A percentile compares a stretch with the other conserved stretches of the same genome.
These are phyloP conservation scores for Drosophila watanabei DNA, from an alignment of 1,140 invertebrate genomes.

Conservation along the genomic window DNA sequence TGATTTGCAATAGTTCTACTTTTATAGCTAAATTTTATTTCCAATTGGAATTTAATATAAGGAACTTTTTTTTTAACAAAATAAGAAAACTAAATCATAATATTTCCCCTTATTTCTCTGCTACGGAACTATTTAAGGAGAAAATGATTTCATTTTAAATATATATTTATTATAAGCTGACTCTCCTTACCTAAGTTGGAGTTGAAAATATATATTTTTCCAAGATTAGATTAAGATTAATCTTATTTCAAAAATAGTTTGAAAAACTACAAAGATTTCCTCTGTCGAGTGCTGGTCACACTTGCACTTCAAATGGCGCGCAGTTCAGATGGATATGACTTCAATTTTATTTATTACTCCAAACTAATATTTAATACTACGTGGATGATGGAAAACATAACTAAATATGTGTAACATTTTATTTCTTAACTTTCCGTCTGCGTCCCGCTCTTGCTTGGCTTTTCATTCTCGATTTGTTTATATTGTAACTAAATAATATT, in stretches of 20 bases:
- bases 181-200: too few relatives aligned
- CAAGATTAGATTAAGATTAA: not conserved
- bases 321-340: slow-evolving; percentile 10
- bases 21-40: not conserved
- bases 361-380: slow-evolving; percentile 46
- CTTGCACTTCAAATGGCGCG: not conserved
- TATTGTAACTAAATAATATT: slow-evolving; percentile 78
- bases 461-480: slow-evolving; percentile 49
- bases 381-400: slow-evolving; percentile 63
- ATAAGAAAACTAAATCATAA: not conserved
- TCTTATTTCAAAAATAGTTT: not conserved
- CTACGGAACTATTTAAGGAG: not conserved
- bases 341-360: slow-evolving; percentile 47
- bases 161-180: not conserved
- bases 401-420: slow-evolving; percentile 77
- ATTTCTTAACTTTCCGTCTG: slow-evolving; percentile 78
- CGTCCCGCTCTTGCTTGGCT: slow-evolving; percentile 61
- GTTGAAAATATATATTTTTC: not conserved
- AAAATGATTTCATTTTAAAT: not conserved
- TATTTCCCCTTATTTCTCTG: not conserved
- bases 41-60: not conserved
- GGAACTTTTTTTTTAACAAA: too few relatives aligned
- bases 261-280: not conserved
- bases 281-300: slow-evolving; percentile 10
- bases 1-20: not conserved